Conservation (phyloP, 1,140 invertebrate species). For the Ptiloglossa arizonensis region DNA sequence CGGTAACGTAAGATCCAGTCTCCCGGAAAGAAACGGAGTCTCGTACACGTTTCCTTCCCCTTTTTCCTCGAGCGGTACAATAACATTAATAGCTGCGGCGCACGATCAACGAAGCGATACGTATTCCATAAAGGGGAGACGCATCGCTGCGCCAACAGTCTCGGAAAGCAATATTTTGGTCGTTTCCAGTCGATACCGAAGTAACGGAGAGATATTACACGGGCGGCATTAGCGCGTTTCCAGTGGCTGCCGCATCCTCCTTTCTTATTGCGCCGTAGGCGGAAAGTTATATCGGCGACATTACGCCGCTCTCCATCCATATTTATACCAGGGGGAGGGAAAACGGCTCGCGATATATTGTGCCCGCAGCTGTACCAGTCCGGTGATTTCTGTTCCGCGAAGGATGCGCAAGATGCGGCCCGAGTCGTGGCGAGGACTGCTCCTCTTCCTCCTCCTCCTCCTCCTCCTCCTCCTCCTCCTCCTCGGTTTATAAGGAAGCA, state of each 20-base stretch:
- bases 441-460: too few species aligned
- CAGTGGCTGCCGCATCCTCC: background rate
- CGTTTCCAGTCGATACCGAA: background rate
- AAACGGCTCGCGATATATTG: conserved; percentile 8
- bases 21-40: too few species aligned
- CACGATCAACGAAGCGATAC: background rate
- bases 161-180: background rate
- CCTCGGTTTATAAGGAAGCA: background rate
- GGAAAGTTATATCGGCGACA: conserved; percentile 6
- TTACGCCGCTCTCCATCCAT: conserved; percentile 17
- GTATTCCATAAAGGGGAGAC: background rate
- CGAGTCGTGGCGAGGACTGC: too few species aligned
- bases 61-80: background rate
- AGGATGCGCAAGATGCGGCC: background rate
- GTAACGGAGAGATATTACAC: conserved; percentile 15
- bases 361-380: background rate
- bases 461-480: too few species aligned
- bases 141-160: background rate
- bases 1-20: too few species aligned
- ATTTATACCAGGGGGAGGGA: conserved; percentile 27
- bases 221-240: conserved; percentile 13
- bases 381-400: background rate
- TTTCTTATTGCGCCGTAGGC: conserved; percentile 10
- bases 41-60: background rate
- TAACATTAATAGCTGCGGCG: background rate